phyloP scores from a whole-genome alignment of 2,113 vertebrate species.

The Acrocephalus kingi region DNA sequence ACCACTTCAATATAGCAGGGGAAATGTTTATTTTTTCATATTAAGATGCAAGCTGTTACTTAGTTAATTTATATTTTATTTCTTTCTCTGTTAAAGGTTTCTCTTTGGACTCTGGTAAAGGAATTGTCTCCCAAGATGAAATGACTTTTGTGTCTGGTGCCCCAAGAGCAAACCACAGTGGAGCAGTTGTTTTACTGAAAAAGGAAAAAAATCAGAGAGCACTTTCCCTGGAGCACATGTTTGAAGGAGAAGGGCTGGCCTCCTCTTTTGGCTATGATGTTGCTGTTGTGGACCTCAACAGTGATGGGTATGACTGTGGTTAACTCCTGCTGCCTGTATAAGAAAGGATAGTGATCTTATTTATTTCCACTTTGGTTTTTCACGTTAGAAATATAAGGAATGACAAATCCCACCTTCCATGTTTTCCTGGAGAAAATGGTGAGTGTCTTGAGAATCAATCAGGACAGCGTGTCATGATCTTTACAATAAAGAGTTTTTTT shows the following conservation, averaged over 20 bases:
- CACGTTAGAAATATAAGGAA: not conserved
- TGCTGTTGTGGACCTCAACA: conserved; percentile 92
- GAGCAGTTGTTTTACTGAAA: conserved; percentile 89
- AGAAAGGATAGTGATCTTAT: not conserved
- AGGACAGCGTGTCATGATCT: not conserved
- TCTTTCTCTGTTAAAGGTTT: conserved; percentile 81
- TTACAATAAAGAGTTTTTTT: not conserved
- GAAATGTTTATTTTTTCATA: not conserved
- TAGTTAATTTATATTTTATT: not conserved
- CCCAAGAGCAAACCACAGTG: conserved; percentile 92
- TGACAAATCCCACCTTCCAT: not conserved
- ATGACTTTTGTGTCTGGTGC: conserved; percentile 94
- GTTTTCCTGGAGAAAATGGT: not conserved
- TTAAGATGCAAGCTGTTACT: not conserved
- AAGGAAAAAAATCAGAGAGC: conserved; percentile 76
- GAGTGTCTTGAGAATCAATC: not conserved
- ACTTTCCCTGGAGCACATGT: conserved; percentile 81
- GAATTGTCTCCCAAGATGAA: conserved; percentile 79
- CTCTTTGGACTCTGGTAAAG: conserved; percentile 91
- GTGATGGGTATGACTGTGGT: conserved; percentile 80
- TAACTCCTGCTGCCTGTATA: not conserved
- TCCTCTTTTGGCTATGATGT: conserved; percentile 97
- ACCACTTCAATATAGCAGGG: conserved; percentile 62
- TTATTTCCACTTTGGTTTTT: not conserved
- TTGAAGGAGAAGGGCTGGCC: conserved; percentile 89